Conservation (phyloP, 2,888 invertebrate species). For the Drosophila antonietae region DNA sequence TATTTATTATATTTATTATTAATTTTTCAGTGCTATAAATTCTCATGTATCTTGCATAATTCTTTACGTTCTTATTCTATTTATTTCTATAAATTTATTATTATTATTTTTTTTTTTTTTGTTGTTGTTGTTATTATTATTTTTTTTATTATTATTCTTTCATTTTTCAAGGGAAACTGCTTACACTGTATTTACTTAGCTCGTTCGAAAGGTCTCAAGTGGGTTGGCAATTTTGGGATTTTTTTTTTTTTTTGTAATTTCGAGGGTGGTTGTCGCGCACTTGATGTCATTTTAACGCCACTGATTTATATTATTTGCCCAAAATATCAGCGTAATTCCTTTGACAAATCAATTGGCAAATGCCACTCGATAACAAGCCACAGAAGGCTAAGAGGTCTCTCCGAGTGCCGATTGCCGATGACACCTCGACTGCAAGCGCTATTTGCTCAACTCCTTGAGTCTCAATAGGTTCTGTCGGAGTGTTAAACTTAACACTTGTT, state of each 20-base stretch:
- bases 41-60: background rate
- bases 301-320: conserved; percentile 63
- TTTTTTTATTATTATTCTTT: background rate
- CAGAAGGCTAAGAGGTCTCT: conserved; percentile 66
- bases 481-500: conserved; percentile 52
- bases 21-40: background rate
- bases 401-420: conserved; percentile 42
- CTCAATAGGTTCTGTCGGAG: conserved; percentile 31
- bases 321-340: conserved; percentile 74
- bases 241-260: conserved; percentile 17
- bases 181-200: conserved; percentile 30
- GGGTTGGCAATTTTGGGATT: background rate
- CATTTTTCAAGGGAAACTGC: conserved; percentile 1
- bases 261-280: conserved; percentile 65
- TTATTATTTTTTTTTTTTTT: background rate
- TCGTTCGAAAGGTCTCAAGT: conserved; percentile 33
- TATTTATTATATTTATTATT: no score
- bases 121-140: background rate
- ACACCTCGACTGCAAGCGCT: conserved; percentile 53
- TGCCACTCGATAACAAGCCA: conserved; percentile 30
- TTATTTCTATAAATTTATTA: no score
- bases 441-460: conserved; percentile 53
- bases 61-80: background rate
- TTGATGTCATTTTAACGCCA: conserved; percentile 73
- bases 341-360: conserved; percentile 75